Evolutionary conservation across 2,888 invertebrate genomes (phyloP), one percentile per base, ranked within the genome.

Genomic region (Euplexia lucipara): DNA sequence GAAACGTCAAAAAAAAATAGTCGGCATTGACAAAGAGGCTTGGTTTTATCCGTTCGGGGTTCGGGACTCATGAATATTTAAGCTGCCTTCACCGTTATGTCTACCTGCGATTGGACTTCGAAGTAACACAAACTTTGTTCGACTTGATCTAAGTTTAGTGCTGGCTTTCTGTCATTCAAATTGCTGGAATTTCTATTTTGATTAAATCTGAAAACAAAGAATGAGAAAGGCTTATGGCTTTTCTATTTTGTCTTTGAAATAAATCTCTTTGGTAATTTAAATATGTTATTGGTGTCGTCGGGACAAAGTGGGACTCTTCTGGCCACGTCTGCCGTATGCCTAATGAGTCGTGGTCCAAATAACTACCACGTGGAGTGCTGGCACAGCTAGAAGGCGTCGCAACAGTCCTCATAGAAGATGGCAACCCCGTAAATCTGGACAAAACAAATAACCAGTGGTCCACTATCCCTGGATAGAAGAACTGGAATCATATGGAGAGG

Each of bases 31-130:
- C 76, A 82, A 83, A 83, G 62, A 75, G 60, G 47, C 68, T 65
- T 47, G 48, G 62, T 49, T 75, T 75, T 69, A 77, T 68, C 70
- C 58, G 68, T 71, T 64, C 65, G 62, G 32, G 42, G 66, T 60
- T 68, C 58, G 47, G 22, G 47, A 12, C 49, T 81, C 79, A 78
- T 78, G 83, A 83, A 83, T 84, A 83, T 78, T 70, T 68, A 83
- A 61, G 58, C 39, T 51, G 41, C 8, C 45, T 67, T 68, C 68
- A 79, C 83, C 77, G 83, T 83, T 79, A 82, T 56, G 35, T 66
- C 68, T 79, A 79, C 72, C 72, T 75, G 75, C 65, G 62, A 65
- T 65, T 62, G 69, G 70, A 44, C 45, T 57, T 58, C 45, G 10
- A 26, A 53, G 34, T 16, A 42, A 3, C 26, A 3, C 26, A 26